A percentile compares a stretch with the other conserved stretches of the same genome.
phyloP scores from a whole-genome alignment of 2,797 vertebrate genomes.

The Sphaeramia orbicularis region DNA sequence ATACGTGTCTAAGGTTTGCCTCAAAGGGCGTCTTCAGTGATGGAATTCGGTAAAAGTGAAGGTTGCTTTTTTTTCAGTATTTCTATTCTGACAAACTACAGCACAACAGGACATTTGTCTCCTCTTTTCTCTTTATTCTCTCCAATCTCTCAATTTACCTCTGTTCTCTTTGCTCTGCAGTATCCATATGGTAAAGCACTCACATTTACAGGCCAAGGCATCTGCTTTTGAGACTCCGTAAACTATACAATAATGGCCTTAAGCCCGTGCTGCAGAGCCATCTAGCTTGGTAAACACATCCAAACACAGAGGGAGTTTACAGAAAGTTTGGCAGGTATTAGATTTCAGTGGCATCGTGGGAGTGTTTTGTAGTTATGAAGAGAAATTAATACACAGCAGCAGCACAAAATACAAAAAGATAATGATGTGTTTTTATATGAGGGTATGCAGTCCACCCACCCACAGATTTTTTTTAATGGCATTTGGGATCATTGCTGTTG shows the following conservation, averaged over 20 bases:
- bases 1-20: too few relatives aligned
- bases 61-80: too few relatives aligned
- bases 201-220: neutral
- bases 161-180: too few relatives aligned
- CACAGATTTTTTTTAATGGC: conserved; percentile 49
- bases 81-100: too few relatives aligned
- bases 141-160: too few relatives aligned
- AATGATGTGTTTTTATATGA: conserved; percentile 53
- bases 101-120: too few relatives aligned
- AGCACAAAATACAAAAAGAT: conserved; percentile 38
- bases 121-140: too few relatives aligned
- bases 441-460: conserved; percentile 45
- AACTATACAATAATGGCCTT: neutral
- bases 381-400: conserved; percentile 49
- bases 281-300: conserved; percentile 17
- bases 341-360: conserved; percentile 30
- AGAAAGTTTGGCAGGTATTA: conserved; percentile 43
- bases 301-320: conserved; percentile 2
- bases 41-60: too few relatives aligned
- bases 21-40: too few relatives aligned
- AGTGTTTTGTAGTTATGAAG: conserved; percentile 41
- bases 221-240: conserved; percentile 10
- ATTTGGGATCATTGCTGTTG: conserved; percentile 48
- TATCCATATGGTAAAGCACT: neutral
- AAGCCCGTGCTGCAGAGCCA: neutral